Evolutionary conservation across 2,797 vertebrate genomes (phyloP), one percentile per base, ranked within the genome.

Genomic region (Yasuhikotakia modesta): DNA sequence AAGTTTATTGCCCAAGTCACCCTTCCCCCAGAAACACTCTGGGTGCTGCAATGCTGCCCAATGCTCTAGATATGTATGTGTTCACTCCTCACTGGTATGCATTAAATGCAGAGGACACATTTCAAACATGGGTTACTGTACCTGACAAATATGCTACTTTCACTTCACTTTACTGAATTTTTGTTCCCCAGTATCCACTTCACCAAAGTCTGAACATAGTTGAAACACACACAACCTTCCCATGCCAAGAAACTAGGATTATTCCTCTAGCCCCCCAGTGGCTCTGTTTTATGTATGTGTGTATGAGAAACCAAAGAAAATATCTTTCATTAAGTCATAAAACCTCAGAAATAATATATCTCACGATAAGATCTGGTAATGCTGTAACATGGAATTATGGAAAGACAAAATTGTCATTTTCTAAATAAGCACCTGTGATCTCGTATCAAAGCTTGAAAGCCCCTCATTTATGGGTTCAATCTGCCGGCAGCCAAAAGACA

Each of bases 381-480:
- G 91, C 89, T 86, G 90, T 93, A 94, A 92, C 93, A 92, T 92
- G 92, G 92, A 93, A 93, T 93, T 92, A 94, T 93, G 89, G 90
- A 92, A 88, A 90, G 90, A 91, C 91, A 93, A 94, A 93, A 93
- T 92, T 92, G 90, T 90, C 89, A 92, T 94, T 94, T 93, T 93
- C 91, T 92, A 91, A 93, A 92, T 94, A 94, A 94, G 92, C 90
- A 92, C 93, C 92, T 92, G 90, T 93, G 93, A 94, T 94, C 92
- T 91, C 86, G 87, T 88, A 87, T 91, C 89, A 93, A 92, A 91
- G 90, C 89, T 87, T 91, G 88, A 93, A 93, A 91, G 90, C 89
- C 88, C 85, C 82, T 87, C 89, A 90, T 92, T 93, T 87, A 87
- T 88, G 57, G 87, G 83, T 86, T 90, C 88, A 90, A 86, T 85